phyloP scores from a whole-genome alignment of 2,888 invertebrate species.

The Drosophila kanekoi region DNA sequence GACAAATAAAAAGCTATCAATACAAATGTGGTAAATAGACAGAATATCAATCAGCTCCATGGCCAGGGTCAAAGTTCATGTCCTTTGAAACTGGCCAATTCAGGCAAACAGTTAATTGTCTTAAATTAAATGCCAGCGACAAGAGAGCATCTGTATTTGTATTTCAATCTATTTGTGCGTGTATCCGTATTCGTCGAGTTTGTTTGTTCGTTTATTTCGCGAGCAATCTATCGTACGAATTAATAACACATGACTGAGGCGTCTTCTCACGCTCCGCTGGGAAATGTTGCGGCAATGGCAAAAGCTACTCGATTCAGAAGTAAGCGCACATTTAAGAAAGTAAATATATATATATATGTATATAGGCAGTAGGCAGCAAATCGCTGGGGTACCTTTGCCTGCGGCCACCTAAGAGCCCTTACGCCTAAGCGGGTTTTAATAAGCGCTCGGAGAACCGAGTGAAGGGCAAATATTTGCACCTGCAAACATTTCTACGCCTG shows the following conservation, averaged over 20 bases:
- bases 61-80: constrained; percentile 34
- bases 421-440: constrained; percentile 56
- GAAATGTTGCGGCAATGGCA: constrained; percentile 32
- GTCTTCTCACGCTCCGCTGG: constrained; percentile 62
- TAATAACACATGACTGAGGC: constrained; percentile 68
- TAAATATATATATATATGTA: constrained; percentile 1
- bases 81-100: constrained; percentile 21
- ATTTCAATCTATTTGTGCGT: not conserved
- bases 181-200: constrained; percentile 14
- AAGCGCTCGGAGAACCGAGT: constrained; percentile 46
- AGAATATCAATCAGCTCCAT: constrained; percentile 17
- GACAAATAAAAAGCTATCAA: constrained; percentile 16
- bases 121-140: constrained; percentile 37
- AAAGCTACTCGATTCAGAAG: not conserved
- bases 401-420: constrained; percentile 48
- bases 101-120: constrained; percentile 58
- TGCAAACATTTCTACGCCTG: not conserved
- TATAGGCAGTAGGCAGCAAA: constrained; percentile 7
- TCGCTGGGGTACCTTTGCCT: constrained; percentile 27
- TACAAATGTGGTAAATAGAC: not conserved
- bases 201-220: constrained; percentile 53
- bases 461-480: constrained; percentile 31
- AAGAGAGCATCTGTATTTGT: constrained; percentile 1
- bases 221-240: constrained; percentile 47
- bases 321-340: constrained; percentile 20